Conservation (phyloP, 1,140 invertebrate genomes). For the Drosophila pectinifera region DNA sequence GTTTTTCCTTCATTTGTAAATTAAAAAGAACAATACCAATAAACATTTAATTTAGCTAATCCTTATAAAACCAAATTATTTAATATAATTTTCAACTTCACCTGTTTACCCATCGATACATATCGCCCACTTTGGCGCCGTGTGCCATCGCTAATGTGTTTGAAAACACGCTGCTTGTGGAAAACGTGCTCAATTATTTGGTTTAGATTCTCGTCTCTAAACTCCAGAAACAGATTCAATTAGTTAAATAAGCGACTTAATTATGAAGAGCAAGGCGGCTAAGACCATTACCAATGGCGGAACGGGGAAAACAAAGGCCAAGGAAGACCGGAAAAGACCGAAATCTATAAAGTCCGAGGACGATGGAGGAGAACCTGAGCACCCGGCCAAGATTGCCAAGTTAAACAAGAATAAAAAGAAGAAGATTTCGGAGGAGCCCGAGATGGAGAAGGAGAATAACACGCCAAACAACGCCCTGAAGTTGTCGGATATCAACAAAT, state of each 20-base stretch:
- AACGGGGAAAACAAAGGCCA: background rate
- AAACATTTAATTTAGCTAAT: too few species aligned
- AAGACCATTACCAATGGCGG: slow-evolving; percentile 6
- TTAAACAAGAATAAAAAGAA: background rate
- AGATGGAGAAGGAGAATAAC: slow-evolving; percentile 18
- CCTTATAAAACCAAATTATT: background rate
- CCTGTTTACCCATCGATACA: background rate
- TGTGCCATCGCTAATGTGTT: slow-evolving; percentile 15
- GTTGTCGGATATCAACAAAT: slow-evolving; percentile 44
- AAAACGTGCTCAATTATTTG: slow-evolving; percentile 18
- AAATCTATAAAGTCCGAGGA: slow-evolving; percentile 13
- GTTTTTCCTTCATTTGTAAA: too few species aligned
- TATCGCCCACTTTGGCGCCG: background rate
- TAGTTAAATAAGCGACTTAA: background rate
- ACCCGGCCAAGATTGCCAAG: slow-evolving; percentile 13
- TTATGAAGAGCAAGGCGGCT: slow-evolving; percentile 4
- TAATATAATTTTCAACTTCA: background rate
- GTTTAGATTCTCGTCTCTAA: background rate
- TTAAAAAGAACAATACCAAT: too few species aligned
- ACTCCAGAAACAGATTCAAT: background rate
- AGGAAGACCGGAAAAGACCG: slow-evolving; percentile 4
- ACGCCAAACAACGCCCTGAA: slow-evolving; percentile 17
- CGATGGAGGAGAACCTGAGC: background rate
- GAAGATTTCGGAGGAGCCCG: slow-evolving; percentile 4
- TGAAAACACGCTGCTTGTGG: slow-evolving; percentile 14